Base-by-base conservation (phyloP, 2,113 vertebrate species). In the Chitala chitala region DNA sequence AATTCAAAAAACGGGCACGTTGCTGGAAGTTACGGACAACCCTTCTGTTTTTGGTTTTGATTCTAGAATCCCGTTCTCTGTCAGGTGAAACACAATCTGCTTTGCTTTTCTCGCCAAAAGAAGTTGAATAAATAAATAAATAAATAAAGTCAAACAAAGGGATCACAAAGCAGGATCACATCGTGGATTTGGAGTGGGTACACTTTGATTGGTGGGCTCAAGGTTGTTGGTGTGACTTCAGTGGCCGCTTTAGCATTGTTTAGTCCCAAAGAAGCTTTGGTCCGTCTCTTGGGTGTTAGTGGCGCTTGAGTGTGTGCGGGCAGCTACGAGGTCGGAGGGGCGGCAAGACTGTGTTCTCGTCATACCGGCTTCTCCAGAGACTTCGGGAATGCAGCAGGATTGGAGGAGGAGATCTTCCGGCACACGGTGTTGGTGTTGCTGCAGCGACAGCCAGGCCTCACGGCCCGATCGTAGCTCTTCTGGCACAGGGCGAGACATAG, bases 351-450 rank as follows among this genome's bases (percentile, higher is more conserved):
- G 13, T 12, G 71, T 80, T 69, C 71, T 85, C 88, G 94, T 98
- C 95, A 98, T 95, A 96, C 93, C 1, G 93, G 93, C 82, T 99
- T 98, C 68, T 98, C 95, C 81, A 94, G 84, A 59, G 92, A 85
- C 91, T 96, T 98, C 81, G 93, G 92, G 77, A 92, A 93, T 38
- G 94, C 85, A 0, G 92, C 80, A 10, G 89, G 85, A 17, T 89
- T 87, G 20, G 88, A 87, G 50, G 92, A 90, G 31, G 96, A 98
- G 82, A 96, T 94, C 87, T 98, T 98, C 73, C 97, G 93, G 88
- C 95, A 97, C 82, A 98, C 96, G 0, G 96, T 95, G 82, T 98
- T 98, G 86, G 94, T 95, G 90, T 92, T 95, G 87, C 91, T 92
- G 89, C 97, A 99, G 83, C 96, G 92, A 89, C 97, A 99, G 84